A percentile compares a stretch with the other conserved stretches of the same genome.
Conservation (phyloP, 2,797 vertebrate genomes). For the Sarcoramphus papa region DNA sequence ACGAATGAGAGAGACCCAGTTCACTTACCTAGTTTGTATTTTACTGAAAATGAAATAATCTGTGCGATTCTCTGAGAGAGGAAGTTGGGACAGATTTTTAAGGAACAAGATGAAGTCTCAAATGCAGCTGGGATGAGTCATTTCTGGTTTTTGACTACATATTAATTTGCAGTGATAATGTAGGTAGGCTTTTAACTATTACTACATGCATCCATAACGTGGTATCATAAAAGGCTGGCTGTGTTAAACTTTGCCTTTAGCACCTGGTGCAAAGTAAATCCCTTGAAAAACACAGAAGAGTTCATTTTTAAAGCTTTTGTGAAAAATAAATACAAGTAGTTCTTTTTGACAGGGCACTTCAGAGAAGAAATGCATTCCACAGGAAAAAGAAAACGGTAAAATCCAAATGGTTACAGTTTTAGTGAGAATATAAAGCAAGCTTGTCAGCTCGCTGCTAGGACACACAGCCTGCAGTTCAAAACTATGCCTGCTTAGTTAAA, state of each 20-base stretch:
- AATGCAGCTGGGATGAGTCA: background rate
- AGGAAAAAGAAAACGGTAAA: background rate
- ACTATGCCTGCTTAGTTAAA: background rate
- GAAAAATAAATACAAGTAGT: background rate
- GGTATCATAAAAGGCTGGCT: background rate
- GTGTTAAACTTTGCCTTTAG: background rate
- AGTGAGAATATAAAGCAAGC: background rate
- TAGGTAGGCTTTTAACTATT: background rate
- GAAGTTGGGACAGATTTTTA: background rate
- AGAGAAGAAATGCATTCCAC: background rate
- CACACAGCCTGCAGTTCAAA: background rate
- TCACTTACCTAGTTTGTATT: background rate
- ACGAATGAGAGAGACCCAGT: background rate
- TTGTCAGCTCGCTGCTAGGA: constrained; percentile 11
- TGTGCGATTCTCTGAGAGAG: background rate
- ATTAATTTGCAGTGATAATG: background rate
- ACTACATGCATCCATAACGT: background rate
- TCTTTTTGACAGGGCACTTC: background rate
- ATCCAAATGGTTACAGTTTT: background rate
- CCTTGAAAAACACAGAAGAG: background rate
- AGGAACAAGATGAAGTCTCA: background rate
- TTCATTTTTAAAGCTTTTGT: background rate
- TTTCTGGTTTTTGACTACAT: background rate
- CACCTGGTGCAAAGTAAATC: background rate
- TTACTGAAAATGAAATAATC: background rate